Evolutionary conservation across 2,888 invertebrate species (phyloP).

Genomic region (Endotricha flammealis): DNA sequence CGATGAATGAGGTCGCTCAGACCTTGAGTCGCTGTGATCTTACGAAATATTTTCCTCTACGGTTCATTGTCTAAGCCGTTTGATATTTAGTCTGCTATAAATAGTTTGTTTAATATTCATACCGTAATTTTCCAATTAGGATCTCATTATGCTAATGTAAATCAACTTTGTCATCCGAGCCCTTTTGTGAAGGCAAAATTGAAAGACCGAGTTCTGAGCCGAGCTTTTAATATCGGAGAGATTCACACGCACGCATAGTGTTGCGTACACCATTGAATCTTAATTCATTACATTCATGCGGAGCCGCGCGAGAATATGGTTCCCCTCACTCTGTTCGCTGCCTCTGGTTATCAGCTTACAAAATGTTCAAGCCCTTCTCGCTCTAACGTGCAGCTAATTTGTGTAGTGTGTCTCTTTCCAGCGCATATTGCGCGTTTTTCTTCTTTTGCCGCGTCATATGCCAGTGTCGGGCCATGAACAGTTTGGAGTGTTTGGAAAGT

Average conservation of each 20-base stretch:
- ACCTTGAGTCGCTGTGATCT: constrained; percentile 51
- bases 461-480: constrained; percentile 58
- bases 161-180: constrained; percentile 1
- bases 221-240: constrained; percentile 48
- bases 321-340: constrained; percentile 72
- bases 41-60: constrained; percentile 48
- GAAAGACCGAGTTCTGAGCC: constrained; percentile 15
- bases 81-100: constrained; percentile 2
- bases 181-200: constrained; percentile 8
- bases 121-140: constrained; percentile 30
- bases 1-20: constrained; percentile 39
- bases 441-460: constrained; percentile 76
- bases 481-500: constrained; percentile 53
- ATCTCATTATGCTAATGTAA: constrained; percentile 25
- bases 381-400: constrained; percentile 53
- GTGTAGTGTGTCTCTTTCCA: constrained; percentile 58
- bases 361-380: constrained; percentile 67
- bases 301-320: constrained; percentile 74
- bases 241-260: constrained; percentile 52
- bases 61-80: constrained; percentile 37
- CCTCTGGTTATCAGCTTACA: constrained; percentile 77
- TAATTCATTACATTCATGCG: constrained; percentile 76
- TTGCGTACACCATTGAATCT: constrained; percentile 64
- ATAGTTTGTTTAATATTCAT: constrained; percentile 17
- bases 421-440: constrained; percentile 75